Base-by-base conservation (phyloP, 92 coral and sea anemone genomes). In the Galaxea fascicularis region DNA sequence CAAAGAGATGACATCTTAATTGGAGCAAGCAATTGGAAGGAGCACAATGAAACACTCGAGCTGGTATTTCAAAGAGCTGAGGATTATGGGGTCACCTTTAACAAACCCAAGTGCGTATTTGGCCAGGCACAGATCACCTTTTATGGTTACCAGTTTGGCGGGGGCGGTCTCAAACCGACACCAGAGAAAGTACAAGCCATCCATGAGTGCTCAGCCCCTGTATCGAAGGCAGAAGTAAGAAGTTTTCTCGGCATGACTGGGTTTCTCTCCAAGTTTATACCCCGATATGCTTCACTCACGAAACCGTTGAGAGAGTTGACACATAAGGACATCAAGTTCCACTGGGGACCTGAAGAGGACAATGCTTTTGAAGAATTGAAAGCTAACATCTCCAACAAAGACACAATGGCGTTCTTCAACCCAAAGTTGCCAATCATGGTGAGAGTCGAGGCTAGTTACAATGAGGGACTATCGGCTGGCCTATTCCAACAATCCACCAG, bases 1-100 rank as follows among this genome's bases (percentile, higher is more conserved):
- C 95, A 91, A 59, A 68, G 90, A n/a, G 92, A 88, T 70, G 90
- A 88, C 82, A 91, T 87, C 51, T 73, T 91, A 85, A 46, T 88
- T 10, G 88, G 92, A 39, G 92, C 88, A 30, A 47, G 79, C 30
- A 56, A 84, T 68, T 18, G 57, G n/a, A n/a, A n/a, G n/a, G n/a
- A n/a, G n/a, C n/a, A n/a, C n/a, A n/a, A n/a, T n/a, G n/a, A n/a
- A n/a, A 51, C 27, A 56, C 64, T 76, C 18, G 83, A 82, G 46
- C 39, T 84, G 47, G 89, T 85, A 18, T 74, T 82, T 10, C 92
- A 93, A 66, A 65, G 84, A 81, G 94, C 93, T 11, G 85, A 71
- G 26, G 90, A 90, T 62, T 87, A 56, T 68, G 81, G 90, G 10
- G 71, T 93, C 83, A 93, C 93, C 5, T 76, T 90, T 76, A 93